Base-by-base conservation (phyloP, 37 sponge, comb jelly and placozoan genomes). In the Bolinopsis microptera region DNA sequence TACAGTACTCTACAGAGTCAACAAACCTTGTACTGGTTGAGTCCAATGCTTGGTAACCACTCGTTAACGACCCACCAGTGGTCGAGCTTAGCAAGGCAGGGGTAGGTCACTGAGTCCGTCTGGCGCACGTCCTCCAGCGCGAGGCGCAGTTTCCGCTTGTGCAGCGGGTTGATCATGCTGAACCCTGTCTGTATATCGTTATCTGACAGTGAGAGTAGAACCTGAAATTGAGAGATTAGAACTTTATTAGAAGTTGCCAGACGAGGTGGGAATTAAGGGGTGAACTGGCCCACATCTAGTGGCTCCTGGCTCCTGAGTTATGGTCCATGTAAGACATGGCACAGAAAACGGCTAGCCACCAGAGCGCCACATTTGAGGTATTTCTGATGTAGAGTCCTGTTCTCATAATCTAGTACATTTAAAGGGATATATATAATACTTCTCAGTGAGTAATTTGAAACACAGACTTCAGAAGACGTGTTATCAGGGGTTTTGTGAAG, bases 21-120 rank as follows among this genome's bases (percentile, higher is more conserved):
- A 72, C 75, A 5, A 24, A 72, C 75, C 75, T 72, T 72, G 75
- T 72, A 72, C 31, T 72, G 75, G 75, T 72, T 72, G 3, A 97
- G 96, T 27, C 98, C 98, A 33, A 96, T 92, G 34, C 96, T 94
- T 0, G 38, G 67, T 5, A 94, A 93, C 98, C 96, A 96, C 61
- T 83, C 94, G 23, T 92, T 86, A 0, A 96, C 95, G 77, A 97
- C 95, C 98, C 98, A 97, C 69, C 76, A 69, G 93, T 96, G 95
- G 70, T 96, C 96, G 0, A 97, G 88, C 0, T 92, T 94, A 0
- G 95, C 95, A 23, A 95, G 95, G 27, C 76, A 35, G 1, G 96
- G 98, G 94, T 96, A 96, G 26, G 75, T 76, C 33, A 93, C 93
- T 36, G 48, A 0, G 93, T 69, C 26, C 2, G 95, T 94, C 34